Conservation (phyloP, 2,113 vertebrate genomes). For the Nothoprocta pentlandii region DNA sequence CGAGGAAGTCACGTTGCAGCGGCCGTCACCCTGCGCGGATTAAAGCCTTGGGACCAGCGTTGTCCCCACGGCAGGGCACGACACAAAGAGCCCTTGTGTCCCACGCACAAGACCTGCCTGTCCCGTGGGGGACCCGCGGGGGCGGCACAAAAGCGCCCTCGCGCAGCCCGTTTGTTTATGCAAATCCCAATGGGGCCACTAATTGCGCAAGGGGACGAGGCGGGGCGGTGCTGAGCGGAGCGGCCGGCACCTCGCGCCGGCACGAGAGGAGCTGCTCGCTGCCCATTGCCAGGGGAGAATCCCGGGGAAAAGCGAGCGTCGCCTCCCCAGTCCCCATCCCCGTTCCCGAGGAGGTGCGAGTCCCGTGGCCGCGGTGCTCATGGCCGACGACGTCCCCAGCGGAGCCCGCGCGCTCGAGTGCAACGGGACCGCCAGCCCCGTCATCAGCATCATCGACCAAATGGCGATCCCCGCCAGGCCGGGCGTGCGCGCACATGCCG, state of each 20-base stretch:
- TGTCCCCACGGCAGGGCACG: constrained; percentile 79
- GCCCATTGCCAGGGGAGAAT: no score
- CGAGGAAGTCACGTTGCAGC: constrained; percentile 67
- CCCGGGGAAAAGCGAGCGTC: no score
- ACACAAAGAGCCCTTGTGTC: constrained; percentile 89
- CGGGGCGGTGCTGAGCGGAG: neutral
- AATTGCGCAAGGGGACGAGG: constrained; percentile 70
- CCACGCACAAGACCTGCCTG: constrained; percentile 84
- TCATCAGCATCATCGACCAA: constrained; percentile 62
- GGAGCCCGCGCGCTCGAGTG: constrained; percentile 31
- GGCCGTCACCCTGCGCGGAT: constrained; percentile 86
- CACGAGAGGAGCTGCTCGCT: no score
- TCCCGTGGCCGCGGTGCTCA: constrained; percentile 1
- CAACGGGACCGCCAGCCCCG: constrained; percentile 52
- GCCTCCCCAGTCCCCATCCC: no score
- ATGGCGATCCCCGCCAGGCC: neutral
- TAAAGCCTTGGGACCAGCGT: constrained; percentile 84
- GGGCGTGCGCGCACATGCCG: neutral
- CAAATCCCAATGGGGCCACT: constrained; percentile 77
- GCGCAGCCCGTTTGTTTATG: constrained; percentile 79
- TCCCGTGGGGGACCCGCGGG: constrained; percentile 73
- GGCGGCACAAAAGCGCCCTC: constrained; percentile 79
- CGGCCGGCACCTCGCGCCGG: no score
- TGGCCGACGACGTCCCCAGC: constrained; percentile 72
- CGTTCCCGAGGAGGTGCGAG: no score